Evolutionary conservation across 2,113 vertebrate species (phyloP).

Genomic region (Trichechus manatus): DNA sequence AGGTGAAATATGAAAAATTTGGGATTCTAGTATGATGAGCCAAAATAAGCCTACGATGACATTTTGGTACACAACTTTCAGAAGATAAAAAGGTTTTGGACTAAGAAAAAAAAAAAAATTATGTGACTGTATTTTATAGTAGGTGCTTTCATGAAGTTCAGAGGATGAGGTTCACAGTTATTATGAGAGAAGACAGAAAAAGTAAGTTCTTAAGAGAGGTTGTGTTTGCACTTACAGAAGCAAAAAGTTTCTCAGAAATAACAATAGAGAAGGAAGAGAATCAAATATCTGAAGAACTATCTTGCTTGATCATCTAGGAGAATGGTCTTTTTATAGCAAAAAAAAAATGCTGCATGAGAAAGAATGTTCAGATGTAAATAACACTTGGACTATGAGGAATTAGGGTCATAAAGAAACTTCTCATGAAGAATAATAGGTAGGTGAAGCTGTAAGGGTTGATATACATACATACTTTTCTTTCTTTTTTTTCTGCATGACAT

Average conservation of each 20-base stretch:
- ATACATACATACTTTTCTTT: background rate
- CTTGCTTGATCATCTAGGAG: background rate
- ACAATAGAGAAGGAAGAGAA: background rate
- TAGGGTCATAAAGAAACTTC: background rate
- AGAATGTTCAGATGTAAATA: background rate
- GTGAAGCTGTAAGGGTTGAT: conserved; percentile 3
- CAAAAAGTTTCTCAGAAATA: conserved; percentile 44
- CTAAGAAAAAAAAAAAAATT: conserved; percentile 19
- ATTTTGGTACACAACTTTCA: background rate
- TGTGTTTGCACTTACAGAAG: conserved; percentile 8
- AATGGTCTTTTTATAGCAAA: background rate
- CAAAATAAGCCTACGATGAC: background rate
- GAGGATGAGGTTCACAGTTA: background rate
- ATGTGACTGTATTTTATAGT: background rate
- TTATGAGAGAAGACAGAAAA: background rate
- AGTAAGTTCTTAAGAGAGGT: background rate
- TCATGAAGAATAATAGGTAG: background rate
- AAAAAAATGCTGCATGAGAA: background rate
- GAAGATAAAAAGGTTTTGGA: conserved; percentile 22
- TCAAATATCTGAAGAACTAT: background rate
- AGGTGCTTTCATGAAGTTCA: background rate
- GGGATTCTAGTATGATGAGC: background rate
- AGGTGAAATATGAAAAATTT: background rate
- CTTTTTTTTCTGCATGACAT: background rate
- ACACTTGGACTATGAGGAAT: background rate